Conservation (phyloP, 2,797 vertebrate species). For the Girardinus metallicus region DNA sequence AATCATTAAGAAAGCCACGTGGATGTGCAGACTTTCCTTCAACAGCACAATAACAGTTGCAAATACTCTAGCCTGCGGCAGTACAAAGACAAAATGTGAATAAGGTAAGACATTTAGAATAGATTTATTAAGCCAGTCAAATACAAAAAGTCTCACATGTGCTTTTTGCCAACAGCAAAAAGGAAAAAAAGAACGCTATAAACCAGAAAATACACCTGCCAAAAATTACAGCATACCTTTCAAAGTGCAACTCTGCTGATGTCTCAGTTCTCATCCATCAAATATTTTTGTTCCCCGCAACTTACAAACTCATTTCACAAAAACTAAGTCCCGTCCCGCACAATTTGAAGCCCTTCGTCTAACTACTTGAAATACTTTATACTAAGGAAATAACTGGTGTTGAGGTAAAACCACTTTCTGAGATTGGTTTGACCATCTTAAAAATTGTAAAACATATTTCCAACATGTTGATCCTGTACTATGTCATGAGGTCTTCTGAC, state of each 20-base stretch:
- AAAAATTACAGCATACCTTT: conserved; percentile 77
- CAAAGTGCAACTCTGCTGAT: conserved; percentile 76
- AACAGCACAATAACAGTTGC: not conserved
- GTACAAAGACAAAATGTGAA: conserved; percentile 17
- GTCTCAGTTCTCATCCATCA: conserved; percentile 62
- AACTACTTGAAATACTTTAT: conserved; percentile 39
- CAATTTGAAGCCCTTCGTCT: conserved; percentile 62
- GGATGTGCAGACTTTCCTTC: conserved; percentile 21
- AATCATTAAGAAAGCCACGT: conserved; percentile 58
- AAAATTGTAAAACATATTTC: conserved; percentile 19
- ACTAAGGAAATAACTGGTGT: conserved; percentile 27
- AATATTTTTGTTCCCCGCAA: conserved; percentile 55
- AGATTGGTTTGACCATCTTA: conserved; percentile 14
- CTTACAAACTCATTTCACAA: conserved; percentile 43
- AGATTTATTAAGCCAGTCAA: conserved; percentile 88
- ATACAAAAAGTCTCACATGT: conserved; percentile 87
- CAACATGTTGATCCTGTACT: conserved; percentile 14
- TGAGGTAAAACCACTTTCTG: conserved; percentile 30
- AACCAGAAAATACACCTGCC: conserved; percentile 79
- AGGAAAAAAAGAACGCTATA: conserved; percentile 56
- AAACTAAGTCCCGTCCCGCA: conserved; percentile 46
- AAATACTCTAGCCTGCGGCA: not conserved
- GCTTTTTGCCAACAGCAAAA: conserved; percentile 82
- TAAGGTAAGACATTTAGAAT: conserved; percentile 79
- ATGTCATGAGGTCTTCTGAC: conserved; percentile 12